phyloP scores from a whole-genome alignment of 2,888 invertebrate species.

The Drosophila parthenogenetica region DNA sequence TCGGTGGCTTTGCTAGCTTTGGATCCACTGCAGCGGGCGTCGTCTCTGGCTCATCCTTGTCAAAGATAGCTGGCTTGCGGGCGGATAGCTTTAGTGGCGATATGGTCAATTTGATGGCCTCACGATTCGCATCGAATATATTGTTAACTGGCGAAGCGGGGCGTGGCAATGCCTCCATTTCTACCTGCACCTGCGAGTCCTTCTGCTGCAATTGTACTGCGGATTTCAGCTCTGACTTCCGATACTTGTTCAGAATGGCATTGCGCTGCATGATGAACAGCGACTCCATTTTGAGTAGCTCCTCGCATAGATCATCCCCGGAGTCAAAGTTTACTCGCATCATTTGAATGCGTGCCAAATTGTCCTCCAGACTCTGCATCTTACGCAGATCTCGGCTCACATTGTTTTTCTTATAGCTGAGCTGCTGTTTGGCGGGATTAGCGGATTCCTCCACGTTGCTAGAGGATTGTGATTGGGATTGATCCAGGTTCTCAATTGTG shows the following conservation, averaged over 20 bases:
- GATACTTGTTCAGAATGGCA: slow-evolving; percentile 82
- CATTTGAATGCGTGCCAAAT: slow-evolving; percentile 82
- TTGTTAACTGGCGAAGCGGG: slow-evolving; percentile 67
- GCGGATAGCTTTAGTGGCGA: slow-evolving; percentile 79
- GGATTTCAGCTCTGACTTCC: slow-evolving; percentile 64
- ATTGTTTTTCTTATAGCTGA: slow-evolving; percentile 63
- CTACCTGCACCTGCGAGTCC: slow-evolving; percentile 3
- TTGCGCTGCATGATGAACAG: slow-evolving; percentile 82
- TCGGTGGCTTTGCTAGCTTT: slow-evolving; percentile 74
- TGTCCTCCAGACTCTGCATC: slow-evolving; percentile 81
- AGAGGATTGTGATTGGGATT: slow-evolving; percentile 21
- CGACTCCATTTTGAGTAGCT: slow-evolving; percentile 83
- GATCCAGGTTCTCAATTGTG: slow-evolving; percentile 22
- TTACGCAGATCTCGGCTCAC: slow-evolving; percentile 82
- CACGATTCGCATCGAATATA: slow-evolving; percentile 83
- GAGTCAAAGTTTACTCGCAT: slow-evolving; percentile 84
- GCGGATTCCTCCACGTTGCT: slow-evolving; percentile 28
- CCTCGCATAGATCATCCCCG: slow-evolving; percentile 83
- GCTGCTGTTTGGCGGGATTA: slow-evolving; percentile 35
- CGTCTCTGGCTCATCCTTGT: slow-evolving; percentile 58
- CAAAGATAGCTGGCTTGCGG: slow-evolving; percentile 76
- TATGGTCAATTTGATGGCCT: slow-evolving; percentile 83
- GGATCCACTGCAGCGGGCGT: slow-evolving; percentile 52
- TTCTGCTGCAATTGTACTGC: background rate
- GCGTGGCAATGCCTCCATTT: slow-evolving; percentile 13